Percentiles rank a stretch among this genome's conserved stretches.
Conservation (phyloP, 1,140 invertebrate genomes). For the Acromyrmex echinatior region DNA sequence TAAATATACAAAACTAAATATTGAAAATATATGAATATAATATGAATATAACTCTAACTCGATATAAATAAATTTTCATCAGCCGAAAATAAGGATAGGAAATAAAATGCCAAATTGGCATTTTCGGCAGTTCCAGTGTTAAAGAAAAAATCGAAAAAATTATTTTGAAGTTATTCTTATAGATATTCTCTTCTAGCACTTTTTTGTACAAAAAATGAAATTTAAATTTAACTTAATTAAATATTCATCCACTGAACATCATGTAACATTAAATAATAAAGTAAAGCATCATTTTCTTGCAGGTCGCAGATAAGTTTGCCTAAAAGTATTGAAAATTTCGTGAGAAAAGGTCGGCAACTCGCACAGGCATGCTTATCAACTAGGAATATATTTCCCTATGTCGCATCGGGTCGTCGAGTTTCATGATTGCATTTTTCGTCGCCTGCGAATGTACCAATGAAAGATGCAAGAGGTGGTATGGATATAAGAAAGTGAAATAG, state of each 20-base stretch:
- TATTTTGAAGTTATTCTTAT: neutral
- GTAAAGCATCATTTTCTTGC: neutral
- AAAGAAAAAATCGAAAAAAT: neutral
- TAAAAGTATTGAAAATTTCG: constrained; percentile 46
- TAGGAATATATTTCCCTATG: constrained; percentile 27
- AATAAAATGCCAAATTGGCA: too few species aligned
- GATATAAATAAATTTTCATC: too few species aligned
- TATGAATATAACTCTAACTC: too few species aligned
- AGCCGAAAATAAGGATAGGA: too few species aligned
- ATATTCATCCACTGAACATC: neutral
- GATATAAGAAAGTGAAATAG: constrained; percentile 10
- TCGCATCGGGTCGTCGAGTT: constrained; percentile 32
- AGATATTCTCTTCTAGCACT: neutral
- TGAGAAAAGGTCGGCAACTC: constrained; percentile 31
- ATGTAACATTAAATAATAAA: neutral
- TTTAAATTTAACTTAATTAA: constrained; percentile 6
- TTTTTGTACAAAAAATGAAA: neutral
- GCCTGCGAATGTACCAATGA: constrained; percentile 6
- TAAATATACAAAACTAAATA: too few species aligned
- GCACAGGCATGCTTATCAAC: constrained; percentile 37
- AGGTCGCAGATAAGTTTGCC: constrained; percentile 13
- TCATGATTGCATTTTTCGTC: constrained; percentile 51
- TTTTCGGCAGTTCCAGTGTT: too few species aligned
- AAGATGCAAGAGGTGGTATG: constrained; percentile 12
- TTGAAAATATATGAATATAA: too few species aligned